Base-by-base conservation (phyloP, 30 jellyfish, hydroid and myxozoan genomes). In the Sanderia malayensis region DNA sequence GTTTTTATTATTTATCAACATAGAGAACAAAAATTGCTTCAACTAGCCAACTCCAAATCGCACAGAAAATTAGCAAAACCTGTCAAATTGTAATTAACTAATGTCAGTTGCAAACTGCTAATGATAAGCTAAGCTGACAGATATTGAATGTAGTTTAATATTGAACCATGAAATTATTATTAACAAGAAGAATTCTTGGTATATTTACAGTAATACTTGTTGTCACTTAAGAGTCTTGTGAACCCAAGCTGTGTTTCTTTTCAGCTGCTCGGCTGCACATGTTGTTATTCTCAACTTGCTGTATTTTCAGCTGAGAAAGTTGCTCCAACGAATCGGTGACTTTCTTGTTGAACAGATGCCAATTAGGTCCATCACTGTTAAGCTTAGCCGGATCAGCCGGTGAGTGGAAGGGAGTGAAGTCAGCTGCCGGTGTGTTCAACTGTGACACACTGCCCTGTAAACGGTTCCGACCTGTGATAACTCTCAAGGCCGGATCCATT, bases 341-440 rank as follows among this genome's bases (percentile, higher is more conserved):
- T 37, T 60, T 74, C 71, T 63, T 61, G 59, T 74, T 74, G 46
- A 74, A 74, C 63, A 74, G 37, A 24, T 74, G 86, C 86, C 86
- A 74, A 44, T 74, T 74, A 61, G 86, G 86, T 71, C 86, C 86
- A 15, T 74, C 86, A 66, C 70, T 74, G 86, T 74, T 74, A 58
- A 74, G 59, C 70, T 74, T 74, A 19, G 61, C n/a, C 2, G 86
- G 86, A 49, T 74, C 86, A 2, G 86, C 77, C 0, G 86, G 86
- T 2, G 86, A 74, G 74, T 74, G 86, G 21, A 74, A 74, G 24
- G 86, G 86, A 2, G 86, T 74, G 86, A 74, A 31, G 58, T 74
- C 86, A 29, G 76, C 66, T 1, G 78, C 86, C 18, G 86, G 86
- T 13, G 86, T 74, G 25, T 64, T 74, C 34, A 74, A 27, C 65